phyloP scores from a whole-genome alignment of 2,797 vertebrate species.

The Vultur gryphus region DNA sequence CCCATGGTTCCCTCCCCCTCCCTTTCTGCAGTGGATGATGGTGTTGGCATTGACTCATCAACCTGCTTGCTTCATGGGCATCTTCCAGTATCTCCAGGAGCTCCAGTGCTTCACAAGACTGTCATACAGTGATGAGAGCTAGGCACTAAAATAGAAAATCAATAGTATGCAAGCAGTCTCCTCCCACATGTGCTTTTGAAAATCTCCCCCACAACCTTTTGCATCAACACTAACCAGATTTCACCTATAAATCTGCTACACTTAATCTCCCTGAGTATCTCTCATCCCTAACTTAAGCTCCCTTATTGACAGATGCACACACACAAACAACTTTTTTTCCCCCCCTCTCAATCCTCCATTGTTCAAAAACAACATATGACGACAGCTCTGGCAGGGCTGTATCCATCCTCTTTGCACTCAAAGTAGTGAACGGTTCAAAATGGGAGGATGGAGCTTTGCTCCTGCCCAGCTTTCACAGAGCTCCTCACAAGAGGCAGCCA shows the following conservation, averaged over 20 bases:
- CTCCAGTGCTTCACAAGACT: not conserved
- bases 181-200: conserved; percentile 23
- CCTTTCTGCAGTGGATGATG: not conserved
- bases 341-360: not conserved
- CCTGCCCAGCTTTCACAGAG: not conserved
- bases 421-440: not conserved
- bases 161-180: not conserved
- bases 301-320: conserved; percentile 32
- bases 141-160: conserved; percentile 34
- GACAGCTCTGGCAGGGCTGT: not conserved
- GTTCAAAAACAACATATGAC: not conserved
- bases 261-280: conserved; percentile 46
- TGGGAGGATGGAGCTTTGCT: not conserved
- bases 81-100: not conserved
- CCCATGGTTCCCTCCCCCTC: not conserved
- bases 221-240: conserved; percentile 58
- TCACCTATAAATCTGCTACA: conserved; percentile 54
- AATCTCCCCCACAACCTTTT: conserved; percentile 34
- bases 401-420: not conserved
- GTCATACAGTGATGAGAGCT: not conserved
- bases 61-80: not conserved
- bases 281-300: conserved; percentile 35
- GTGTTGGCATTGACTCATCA: not conserved
- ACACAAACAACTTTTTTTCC: not conserved
- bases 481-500: not conserved